Base-by-base conservation (phyloP, 92 coral and sea anemone genomes). In the Muricea muricata region DNA sequence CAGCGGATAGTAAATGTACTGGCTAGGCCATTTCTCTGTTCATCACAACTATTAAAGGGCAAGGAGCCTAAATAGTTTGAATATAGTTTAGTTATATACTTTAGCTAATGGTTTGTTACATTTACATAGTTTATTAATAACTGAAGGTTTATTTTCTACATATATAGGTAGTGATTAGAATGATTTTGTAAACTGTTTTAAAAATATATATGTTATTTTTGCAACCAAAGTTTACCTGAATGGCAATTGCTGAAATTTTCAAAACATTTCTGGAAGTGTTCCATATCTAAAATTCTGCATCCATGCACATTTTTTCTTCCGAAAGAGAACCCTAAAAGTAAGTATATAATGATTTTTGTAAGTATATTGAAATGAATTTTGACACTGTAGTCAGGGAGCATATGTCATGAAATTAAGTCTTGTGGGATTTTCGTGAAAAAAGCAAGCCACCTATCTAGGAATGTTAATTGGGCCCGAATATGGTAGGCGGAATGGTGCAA, bases 11-110 rank as follows among this genome's bases (percentile, higher is more conserved):
- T 31, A 54, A 88, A 84, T 55, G 58, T 88, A 25, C 87, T 83
- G 60, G 94, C 94, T 25, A 84, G 73, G 29, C 89, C 91, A 87
- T 42, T 56, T 41, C 71, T 83, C 66, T n/a, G 65, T 79, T 89
- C 89, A 39, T 54, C 55, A 39, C 37, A 50, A 5, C 31, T 25
- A 76, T 18, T 42, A n/a, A 76, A 48, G 17, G 66, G 66, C 42
- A 76, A 52, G 15, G 81, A 68, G 55, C 81, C 81, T 76, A 78
- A 52, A 63, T 32, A 6, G 28, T 60, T 13, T 18, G 30, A 63
- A 31, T 63, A 63, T 63, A 63, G 34, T n/a, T 63, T 54, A 54
- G 14, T 14, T 23, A 17, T 54, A 54, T 17, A 23, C 61, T 54
- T 14, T 54, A 54, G 70, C 17, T 63, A 63, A 63, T 63, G 31